Conservation (phyloP, 1,140 invertebrate genomes). For the Brachionus calyciflorus region DNA sequence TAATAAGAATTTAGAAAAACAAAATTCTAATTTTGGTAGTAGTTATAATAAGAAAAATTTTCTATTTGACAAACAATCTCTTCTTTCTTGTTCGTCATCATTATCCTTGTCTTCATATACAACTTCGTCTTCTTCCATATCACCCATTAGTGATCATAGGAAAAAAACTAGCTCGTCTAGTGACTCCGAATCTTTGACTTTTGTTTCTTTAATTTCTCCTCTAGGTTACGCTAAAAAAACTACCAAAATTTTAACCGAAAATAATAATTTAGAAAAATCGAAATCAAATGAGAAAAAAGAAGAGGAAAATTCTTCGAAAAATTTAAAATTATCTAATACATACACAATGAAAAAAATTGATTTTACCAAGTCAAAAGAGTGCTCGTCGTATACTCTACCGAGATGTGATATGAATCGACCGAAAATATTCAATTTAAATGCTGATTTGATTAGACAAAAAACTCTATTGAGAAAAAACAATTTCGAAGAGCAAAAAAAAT, state of each 20-base stretch:
- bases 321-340: not conserved
- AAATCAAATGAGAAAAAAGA: conserved; percentile 21
- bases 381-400: not conserved
- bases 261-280: too few species aligned
- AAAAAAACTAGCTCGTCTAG: not conserved
- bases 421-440: not conserved
- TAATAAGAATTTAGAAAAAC: conserved; percentile 14
- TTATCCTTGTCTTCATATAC: conserved; percentile 19
- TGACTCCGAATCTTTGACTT: conserved; percentile 1
- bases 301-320: not conserved
- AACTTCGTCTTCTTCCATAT: not conserved
- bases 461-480: conserved; percentile 17
- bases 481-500: conserved; percentile 28
- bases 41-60: conserved; percentile 17
- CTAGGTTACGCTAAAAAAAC: not conserved
- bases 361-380: not conserved
- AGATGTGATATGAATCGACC: conserved; percentile 5
- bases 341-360: not conserved
- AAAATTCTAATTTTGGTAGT: conserved; percentile 22
- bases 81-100: not conserved
- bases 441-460: conserved; percentile 21
- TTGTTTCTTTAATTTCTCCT: conserved; percentile 19
- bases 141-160: not conserved
- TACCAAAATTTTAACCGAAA: not conserved
- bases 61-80: conserved; percentile 36